phyloP scores from a whole-genome alignment of 2,113 vertebrate species.

The Neolamprologus sp. region DNA sequence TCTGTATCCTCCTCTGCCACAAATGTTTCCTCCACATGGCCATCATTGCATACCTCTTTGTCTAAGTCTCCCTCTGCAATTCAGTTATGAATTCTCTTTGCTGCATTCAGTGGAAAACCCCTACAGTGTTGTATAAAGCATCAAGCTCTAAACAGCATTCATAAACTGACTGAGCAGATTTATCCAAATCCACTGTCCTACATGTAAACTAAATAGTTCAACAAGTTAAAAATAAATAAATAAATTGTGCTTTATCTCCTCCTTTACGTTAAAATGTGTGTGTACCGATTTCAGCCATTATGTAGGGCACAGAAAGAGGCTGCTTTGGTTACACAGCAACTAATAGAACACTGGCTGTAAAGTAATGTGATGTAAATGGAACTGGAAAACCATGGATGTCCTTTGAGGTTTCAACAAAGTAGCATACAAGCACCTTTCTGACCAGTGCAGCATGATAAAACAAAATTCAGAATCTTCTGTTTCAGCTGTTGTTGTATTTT shows the following conservation, averaged over 20 bases:
- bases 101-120: neutral
- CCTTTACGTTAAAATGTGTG: neutral
- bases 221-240: neutral
- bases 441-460: neutral
- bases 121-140: neutral
- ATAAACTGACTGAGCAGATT: neutral
- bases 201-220: neutral
- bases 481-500: neutral
- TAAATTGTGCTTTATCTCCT: neutral
- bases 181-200: neutral
- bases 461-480: neutral
- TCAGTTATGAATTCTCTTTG: neutral
- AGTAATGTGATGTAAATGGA: slow-evolving; percentile 31
- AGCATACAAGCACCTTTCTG: neutral
- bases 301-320: slow-evolving; percentile 8
- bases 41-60: neutral
- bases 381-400: slow-evolving; percentile 15
- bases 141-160: neutral
- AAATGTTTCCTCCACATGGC: slow-evolving; percentile 5
- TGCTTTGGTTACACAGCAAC: slow-evolving; percentile 10
- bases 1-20: neutral
- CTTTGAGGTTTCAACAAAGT: slow-evolving; percentile 21
- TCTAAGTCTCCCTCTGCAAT: neutral
- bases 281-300: neutral
- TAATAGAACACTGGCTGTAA: neutral